Conservation (phyloP, 2,797 vertebrate genomes). For the Cryptoprocta ferox region DNA sequence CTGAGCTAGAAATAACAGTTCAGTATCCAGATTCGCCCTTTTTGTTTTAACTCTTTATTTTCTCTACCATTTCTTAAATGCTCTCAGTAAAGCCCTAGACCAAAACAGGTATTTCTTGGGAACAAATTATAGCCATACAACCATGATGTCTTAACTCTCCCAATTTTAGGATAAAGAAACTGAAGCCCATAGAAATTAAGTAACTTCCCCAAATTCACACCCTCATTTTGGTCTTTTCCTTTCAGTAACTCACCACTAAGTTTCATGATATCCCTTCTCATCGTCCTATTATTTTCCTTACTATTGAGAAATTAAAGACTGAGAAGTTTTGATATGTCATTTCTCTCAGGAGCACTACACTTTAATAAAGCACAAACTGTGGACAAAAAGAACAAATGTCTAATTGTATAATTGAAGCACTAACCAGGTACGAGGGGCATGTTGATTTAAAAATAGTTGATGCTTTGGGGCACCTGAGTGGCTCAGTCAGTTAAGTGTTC, state of each 20-base stretch:
- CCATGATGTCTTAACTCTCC: background rate
- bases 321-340: background rate
- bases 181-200: background rate
- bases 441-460: slow-evolving; percentile 1
- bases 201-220: background rate
- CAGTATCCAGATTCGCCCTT: background rate
- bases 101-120: background rate
- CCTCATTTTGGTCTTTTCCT: background rate
- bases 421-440: background rate
- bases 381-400: background rate
- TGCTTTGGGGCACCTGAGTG: background rate
- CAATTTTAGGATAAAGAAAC: background rate
- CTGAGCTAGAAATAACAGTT: background rate
- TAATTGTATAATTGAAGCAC: background rate
- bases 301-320: background rate
- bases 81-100: background rate
- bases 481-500: too few relatives aligned
- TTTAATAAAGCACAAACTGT: background rate
- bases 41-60: background rate
- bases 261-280: background rate
- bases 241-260: background rate
- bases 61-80: background rate
- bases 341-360: background rate
- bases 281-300: slow-evolving; percentile 15
- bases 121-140: background rate